phyloP scores from a whole-genome alignment of 2,888 invertebrate species.

The Melieria crassipennis region DNA sequence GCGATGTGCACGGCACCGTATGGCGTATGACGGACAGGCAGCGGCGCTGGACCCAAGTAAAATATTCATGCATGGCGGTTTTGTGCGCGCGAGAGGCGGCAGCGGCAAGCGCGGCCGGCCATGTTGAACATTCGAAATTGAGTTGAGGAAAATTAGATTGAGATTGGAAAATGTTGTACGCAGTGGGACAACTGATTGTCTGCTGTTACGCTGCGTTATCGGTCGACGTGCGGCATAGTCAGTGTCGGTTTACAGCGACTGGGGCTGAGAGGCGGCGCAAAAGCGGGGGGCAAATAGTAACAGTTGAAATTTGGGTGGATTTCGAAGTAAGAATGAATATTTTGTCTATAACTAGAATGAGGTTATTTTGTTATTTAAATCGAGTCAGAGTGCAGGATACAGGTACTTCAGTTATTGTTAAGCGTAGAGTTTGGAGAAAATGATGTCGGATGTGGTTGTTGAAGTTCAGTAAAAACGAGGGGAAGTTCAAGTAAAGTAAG shows the following conservation, averaged over 20 bases:
- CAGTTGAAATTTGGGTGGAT: background rate
- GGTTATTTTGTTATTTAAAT: background rate
- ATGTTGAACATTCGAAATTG: conserved; percentile 24
- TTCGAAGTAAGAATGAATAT: background rate
- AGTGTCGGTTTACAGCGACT: background rate
- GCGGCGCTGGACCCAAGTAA: background rate
- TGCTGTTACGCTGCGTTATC: conserved; percentile 19
- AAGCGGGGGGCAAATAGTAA: no score
- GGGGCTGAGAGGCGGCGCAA: background rate
- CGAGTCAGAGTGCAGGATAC: no score
- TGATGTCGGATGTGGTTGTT: no score
- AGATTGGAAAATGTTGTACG: conserved; percentile 37
- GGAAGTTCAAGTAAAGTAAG: no score
- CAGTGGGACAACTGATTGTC: conserved; percentile 28
- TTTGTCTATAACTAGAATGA: background rate
- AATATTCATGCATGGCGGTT: no score
- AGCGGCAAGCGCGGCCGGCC: no score
- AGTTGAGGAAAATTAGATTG: conserved; percentile 43
- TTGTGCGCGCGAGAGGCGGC: no score
- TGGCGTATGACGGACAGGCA: conserved; percentile 35
- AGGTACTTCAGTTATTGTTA: no score
- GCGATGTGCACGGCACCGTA: conserved; percentile 14
- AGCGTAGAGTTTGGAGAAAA: no score
- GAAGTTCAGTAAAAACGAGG: no score
- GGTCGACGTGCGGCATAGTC: background rate